Evolutionary conservation across 2,797 vertebrate genomes (phyloP), one percentile per base, ranked within the genome.

Genomic region (Adrianichthys oophorus): DNA sequence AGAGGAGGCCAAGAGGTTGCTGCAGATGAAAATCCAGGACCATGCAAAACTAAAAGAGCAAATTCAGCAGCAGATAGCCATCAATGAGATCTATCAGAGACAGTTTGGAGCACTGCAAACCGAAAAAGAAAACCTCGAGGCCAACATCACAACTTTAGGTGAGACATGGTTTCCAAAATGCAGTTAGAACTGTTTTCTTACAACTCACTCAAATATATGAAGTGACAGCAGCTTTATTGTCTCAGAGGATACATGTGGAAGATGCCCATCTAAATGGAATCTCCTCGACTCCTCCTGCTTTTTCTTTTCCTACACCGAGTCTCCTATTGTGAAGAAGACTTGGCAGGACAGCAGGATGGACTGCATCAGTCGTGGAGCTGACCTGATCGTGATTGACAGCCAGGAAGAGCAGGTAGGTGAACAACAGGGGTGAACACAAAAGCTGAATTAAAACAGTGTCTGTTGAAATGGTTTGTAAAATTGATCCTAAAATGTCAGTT

Each of bases 201-300:
- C 0, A 47, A 56, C 47, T 13, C 24, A 21, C 1, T 23, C 1
- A 19, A 26, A 21, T 56, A n/a, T 1, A 5, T 16, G 16, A 49
- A 17, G 14, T 64, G 3, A 70, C 5, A 14, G 26, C 5, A 47
- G 50, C 59, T 50, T 65, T 14, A 65, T 51, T 66, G 41, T 63
- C 6, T 16, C 17, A 89, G 84, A 60, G 42, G 60, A 7, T 29
- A 68, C 43, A 44, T 90, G 89, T 68, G 69, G 68, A 7, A 66
- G 12, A 44, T 89, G 89, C 29, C 58, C 16, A 16, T 7, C 56
- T 12, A 52, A 56, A 18, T 88, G 85, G 85, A 4, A 13, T 47
- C 5, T 72, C 46, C 15, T 55, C 19, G 80, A 86, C 24, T 65
- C 44, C 0, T 73, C 76, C 41, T 90, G 89, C 54, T 87, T 85